phyloP scores from a whole-genome alignment of 2,888 invertebrate genomes.

The Hirtodrosophila confusa region DNA sequence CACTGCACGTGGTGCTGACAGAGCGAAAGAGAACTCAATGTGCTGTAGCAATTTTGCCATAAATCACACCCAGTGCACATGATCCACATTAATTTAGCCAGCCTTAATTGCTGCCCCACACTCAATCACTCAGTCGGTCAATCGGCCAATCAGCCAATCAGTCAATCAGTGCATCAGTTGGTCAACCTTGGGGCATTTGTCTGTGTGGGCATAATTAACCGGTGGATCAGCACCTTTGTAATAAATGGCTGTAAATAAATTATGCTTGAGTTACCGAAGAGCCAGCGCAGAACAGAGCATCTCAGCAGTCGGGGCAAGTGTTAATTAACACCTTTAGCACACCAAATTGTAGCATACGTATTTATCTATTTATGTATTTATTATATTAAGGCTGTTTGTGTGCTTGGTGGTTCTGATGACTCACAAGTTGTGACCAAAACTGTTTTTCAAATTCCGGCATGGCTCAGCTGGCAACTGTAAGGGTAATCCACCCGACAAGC shows the following conservation, averaged over 20 bases:
- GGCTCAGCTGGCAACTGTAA: neutral
- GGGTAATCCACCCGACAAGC: neutral
- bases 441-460: neutral
- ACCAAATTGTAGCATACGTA: constrained; percentile 1
- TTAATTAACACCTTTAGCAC: constrained; percentile 50
- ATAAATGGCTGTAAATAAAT: constrained; percentile 42
- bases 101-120: constrained; percentile 42
- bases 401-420: constrained; percentile 35
- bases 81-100: constrained; percentile 60
- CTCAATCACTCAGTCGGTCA: constrained; percentile 18
- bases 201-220: constrained; percentile 53
- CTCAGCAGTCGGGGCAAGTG: constrained; percentile 28
- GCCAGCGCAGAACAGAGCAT: too few species aligned
- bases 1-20: constrained; percentile 22
- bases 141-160: constrained; percentile 1
- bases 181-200: constrained; percentile 32
- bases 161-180: constrained; percentile 27
- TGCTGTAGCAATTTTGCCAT: constrained; percentile 47
- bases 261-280: constrained; percentile 35
- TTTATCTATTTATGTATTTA: constrained; percentile 38
- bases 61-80: constrained; percentile 45
- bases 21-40: constrained; percentile 35
- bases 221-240: constrained; percentile 24
- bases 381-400: constrained; percentile 20
- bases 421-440: constrained; percentile 27